These are phyloP conservation scores for Brachionus calyciflorus DNA, from an alignment of 1,140 invertebrate species.

Conservation along the genomic window DNA sequence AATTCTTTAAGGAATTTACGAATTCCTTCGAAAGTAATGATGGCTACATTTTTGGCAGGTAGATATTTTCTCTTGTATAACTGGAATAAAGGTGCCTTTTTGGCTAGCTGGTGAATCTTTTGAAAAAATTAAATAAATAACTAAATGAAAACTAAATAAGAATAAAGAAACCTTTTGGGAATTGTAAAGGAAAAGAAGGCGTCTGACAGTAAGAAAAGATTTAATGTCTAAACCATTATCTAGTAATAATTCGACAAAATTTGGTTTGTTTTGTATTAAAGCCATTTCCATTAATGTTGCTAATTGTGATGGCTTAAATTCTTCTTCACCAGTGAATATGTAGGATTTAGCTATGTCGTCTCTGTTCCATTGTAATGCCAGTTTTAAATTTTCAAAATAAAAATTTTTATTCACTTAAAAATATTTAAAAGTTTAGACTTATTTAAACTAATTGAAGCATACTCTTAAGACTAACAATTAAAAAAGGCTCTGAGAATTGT, in stretches of 20 bases:
- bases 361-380: constrained; percentile 50
- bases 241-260: constrained; percentile 90
- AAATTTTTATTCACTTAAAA: constrained; percentile 24
- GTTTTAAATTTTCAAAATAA: constrained; percentile 47
- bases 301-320: constrained; percentile 48
- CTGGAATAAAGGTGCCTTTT: constrained; percentile 45
- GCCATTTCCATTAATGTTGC: constrained; percentile 69
- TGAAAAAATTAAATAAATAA: neutral
- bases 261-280: constrained; percentile 87
- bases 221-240: constrained; percentile 96
- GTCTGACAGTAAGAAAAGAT: constrained; percentile 88
- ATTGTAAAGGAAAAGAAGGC: constrained; percentile 69
- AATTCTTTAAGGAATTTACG: constrained; percentile 8
- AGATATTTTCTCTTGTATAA: constrained; percentile 47
- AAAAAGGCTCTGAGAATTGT: constrained; percentile 33
- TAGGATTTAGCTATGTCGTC: constrained; percentile 48
- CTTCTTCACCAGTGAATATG: constrained; percentile 49
- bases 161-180: constrained; percentile 51
- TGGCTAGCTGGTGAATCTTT: constrained; percentile 3
- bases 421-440: neutral
- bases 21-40: constrained; percentile 7
- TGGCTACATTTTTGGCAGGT: neutral
- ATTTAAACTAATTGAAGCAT: neutral
- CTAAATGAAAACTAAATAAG: neutral
- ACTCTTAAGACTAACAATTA: constrained; percentile 10